phyloP scores from a whole-genome alignment of 2,888 invertebrate species.

The Hymenopus coronatus region DNA sequence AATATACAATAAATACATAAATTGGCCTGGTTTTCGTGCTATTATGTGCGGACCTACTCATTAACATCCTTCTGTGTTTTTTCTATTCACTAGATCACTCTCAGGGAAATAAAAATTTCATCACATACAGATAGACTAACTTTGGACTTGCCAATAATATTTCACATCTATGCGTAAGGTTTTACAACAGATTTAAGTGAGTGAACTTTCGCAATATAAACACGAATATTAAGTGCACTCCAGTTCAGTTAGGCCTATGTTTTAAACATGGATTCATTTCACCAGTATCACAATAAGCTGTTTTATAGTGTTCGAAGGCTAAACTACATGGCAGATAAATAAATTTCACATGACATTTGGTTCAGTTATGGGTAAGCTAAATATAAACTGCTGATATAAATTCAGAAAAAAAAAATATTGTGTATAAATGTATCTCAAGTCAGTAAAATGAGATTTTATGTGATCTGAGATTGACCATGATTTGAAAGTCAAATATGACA shows the following conservation, averaged over 20 bases:
- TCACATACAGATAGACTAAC: neutral
- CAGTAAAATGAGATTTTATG: no score
- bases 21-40: neutral
- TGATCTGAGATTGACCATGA: no score
- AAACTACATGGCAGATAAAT: neutral
- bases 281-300: neutral
- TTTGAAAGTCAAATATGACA: no score
- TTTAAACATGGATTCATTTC: neutral
- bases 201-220: neutral
- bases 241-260: neutral
- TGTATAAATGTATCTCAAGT: no score
- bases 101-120: neutral
- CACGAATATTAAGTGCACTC: neutral
- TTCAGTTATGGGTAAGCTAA: no score
- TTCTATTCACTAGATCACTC: neutral
- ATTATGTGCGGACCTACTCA: neutral
- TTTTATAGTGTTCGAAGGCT: neutral
- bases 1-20: conserved; percentile 20
- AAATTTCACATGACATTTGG: neutral
- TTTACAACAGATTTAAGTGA: neutral
- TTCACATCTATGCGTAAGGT: neutral
- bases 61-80: neutral
- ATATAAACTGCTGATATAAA: no score
- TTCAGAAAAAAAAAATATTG: no score
- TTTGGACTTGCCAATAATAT: neutral